A percentile compares a stretch with the other conserved stretches of the same genome.
Evolutionary conservation across 2,113 vertebrate genomes (phyloP).

Genomic region (Cyphomyrus plagiostoma): DNA sequence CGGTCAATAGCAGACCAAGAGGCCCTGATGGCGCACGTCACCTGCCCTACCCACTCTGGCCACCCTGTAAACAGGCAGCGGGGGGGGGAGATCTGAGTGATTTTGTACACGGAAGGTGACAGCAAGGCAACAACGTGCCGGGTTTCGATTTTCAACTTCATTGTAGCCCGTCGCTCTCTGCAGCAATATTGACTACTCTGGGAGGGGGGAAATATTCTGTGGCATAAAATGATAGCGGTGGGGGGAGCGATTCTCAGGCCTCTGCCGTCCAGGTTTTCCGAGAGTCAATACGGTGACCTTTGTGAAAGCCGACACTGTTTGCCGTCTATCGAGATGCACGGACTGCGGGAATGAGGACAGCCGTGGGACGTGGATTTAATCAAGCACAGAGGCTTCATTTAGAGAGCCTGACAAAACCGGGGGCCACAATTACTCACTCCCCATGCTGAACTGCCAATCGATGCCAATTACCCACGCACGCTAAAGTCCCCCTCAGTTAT

Average conservation of each 20-base stretch:
- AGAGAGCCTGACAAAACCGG: conserved; percentile 21
- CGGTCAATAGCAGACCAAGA: conserved; percentile 39
- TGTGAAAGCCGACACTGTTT: background rate
- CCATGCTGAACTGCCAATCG: conserved; percentile 33
- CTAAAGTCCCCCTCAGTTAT: conserved; percentile 27
- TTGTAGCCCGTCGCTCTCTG: background rate
- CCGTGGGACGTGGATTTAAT: conserved; percentile 18
- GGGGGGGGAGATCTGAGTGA: background rate
- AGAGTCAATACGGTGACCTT: background rate
- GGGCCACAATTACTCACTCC: conserved; percentile 42
- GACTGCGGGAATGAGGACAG: background rate
- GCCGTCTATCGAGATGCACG: background rate
- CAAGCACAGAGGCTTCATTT: conserved; percentile 24
- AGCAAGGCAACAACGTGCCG: background rate
- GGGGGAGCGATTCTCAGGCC: background rate
- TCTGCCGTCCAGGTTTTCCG: background rate
- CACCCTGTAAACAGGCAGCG: background rate
- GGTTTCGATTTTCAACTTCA: background rate
- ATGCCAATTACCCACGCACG: conserved; percentile 43
- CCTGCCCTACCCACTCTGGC: background rate
- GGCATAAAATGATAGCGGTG: background rate
- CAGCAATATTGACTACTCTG: background rate
- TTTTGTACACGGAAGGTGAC: background rate
- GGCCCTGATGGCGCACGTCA: background rate
- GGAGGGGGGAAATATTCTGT: background rate